phyloP scores from a whole-genome alignment of 2,888 invertebrate genomes.

The Micoletzkya japonica region DNA sequence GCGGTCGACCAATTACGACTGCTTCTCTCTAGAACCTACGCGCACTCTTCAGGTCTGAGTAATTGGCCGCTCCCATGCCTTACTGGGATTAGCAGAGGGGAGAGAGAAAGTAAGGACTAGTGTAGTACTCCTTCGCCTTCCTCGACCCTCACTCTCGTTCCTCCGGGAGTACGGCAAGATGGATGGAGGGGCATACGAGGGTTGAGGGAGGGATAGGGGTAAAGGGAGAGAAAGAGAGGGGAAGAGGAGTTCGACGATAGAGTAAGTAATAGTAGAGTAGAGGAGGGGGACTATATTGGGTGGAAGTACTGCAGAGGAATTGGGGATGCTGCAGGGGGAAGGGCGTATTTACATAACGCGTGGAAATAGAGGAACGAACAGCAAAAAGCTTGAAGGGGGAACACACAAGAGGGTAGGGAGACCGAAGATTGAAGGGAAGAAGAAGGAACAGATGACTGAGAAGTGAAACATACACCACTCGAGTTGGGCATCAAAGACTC shows the following conservation, averaged over 20 bases:
- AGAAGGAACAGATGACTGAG: neutral
- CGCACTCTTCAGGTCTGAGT: too few relatives aligned
- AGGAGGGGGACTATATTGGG: conserved; percentile 8
- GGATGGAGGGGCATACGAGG: neutral
- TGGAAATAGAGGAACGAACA: neutral
- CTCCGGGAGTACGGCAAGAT: conserved; percentile 17
- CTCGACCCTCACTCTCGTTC: conserved; percentile 4
- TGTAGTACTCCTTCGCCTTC: too few relatives aligned
- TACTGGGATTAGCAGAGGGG: too few relatives aligned
- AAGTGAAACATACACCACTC: neutral
- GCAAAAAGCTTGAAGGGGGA: too few relatives aligned
- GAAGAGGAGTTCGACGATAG: neutral
- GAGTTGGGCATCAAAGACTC: neutral
- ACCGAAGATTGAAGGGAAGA: neutral
- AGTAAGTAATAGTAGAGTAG: neutral
- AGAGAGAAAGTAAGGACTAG: too few relatives aligned
- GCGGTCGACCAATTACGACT: too few relatives aligned
- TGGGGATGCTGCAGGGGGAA: neutral
- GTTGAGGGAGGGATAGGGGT: neutral
- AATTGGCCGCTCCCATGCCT: too few relatives aligned
- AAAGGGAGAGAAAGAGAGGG: neutral
- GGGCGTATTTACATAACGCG: neutral
- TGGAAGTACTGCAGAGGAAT: neutral
- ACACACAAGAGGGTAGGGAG: neutral
- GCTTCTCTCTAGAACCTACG: too few relatives aligned